These are phyloP conservation scores for Smutsia gigantea DNA, from an alignment of 2,797 vertebrate species.

Conservation along the genomic window DNA sequence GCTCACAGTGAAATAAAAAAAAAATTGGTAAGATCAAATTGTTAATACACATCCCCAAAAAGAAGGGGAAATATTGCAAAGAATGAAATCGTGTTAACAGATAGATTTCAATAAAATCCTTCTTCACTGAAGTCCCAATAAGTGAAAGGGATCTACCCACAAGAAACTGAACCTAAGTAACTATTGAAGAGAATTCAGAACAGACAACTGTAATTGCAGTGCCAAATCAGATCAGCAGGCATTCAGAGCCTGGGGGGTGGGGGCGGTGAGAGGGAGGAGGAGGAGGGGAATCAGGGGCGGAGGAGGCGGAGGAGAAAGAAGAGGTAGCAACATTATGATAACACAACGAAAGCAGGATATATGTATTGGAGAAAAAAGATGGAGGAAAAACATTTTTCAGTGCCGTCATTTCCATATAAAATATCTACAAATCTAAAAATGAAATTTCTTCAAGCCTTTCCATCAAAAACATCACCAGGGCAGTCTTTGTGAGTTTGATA, in stretches of 20 bases:
- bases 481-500: not conserved
- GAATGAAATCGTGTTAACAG: not conserved
- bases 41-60: not conserved
- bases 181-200: not conserved
- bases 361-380: not conserved
- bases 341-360: not conserved
- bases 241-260: not conserved
- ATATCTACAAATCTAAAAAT: not conserved
- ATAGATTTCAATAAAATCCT: not conserved
- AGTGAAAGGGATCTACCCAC: not conserved
- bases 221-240: not conserved
- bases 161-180: not conserved
- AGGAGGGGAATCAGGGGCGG: not conserved
- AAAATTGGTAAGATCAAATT: not conserved
- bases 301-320: accelerated
- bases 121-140: not conserved
- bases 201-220: not conserved
- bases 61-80: not conserved
- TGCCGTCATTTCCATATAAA: not conserved
- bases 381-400: not conserved
- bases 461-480: not conserved
- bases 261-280: too few relatives aligned
- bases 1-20: not conserved
- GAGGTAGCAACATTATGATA: too few relatives aligned
- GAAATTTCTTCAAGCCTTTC: not conserved